Conservation (phyloP, 2,888 invertebrate species). For the Hedya salicella region DNA sequence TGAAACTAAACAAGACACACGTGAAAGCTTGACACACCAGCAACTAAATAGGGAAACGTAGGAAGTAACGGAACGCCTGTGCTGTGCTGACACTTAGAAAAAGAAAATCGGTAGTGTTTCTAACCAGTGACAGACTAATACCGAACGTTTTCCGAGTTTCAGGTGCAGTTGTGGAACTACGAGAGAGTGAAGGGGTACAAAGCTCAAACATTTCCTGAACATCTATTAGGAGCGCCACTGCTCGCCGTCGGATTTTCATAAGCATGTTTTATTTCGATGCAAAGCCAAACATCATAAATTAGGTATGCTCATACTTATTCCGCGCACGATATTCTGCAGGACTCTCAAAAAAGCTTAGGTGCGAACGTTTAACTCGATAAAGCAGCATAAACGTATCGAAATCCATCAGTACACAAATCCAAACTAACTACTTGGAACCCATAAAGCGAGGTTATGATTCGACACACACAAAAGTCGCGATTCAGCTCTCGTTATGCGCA, state of each 20-base stretch:
- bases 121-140: conserved; percentile 11
- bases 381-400: conserved; percentile 75
- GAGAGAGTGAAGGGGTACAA: conserved; percentile 16
- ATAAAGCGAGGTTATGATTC: conserved; percentile 78
- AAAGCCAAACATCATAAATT: conserved; percentile 57
- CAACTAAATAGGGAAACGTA: conserved; percentile 63
- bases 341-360: conserved; percentile 64
- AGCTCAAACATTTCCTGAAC: conserved; percentile 7
- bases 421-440: conserved; percentile 79
- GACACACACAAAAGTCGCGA: conserved; percentile 64
- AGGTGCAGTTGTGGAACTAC: conserved; percentile 28
- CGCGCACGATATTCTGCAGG: conserved; percentile 26
- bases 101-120: conserved; percentile 20
- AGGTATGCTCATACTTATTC: conserved; percentile 40
- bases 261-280: conserved; percentile 53
- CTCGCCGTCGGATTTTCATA: conserved; percentile 44
- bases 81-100: conserved; percentile 46
- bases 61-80: conserved; percentile 52
- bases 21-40: conserved; percentile 67
- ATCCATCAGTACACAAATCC: conserved; percentile 77
- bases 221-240: conserved; percentile 3
- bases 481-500: conserved; percentile 56
- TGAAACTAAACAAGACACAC: conserved; percentile 42
- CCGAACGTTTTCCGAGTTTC: conserved; percentile 12
- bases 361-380: conserved; percentile 67